A percentile compares a stretch with the other conserved stretches of the same genome.
Conservation (phyloP, 1,140 invertebrate species). For the Trachymyrmex cornetzi region DNA sequence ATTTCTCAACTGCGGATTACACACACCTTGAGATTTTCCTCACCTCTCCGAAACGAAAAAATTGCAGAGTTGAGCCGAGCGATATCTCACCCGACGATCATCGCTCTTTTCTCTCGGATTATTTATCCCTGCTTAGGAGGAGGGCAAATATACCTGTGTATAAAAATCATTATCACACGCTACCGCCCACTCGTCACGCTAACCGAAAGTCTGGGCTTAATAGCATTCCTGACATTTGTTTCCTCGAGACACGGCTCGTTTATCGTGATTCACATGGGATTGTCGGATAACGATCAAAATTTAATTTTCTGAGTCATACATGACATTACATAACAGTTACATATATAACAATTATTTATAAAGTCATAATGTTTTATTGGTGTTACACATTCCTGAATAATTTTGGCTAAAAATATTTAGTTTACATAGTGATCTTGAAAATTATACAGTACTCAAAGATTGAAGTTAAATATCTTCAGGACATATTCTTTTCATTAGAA, state of each 20-base stretch:
- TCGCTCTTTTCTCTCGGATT: neutral
- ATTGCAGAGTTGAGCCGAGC: neutral
- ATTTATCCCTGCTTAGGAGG: neutral
- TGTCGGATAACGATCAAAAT: constrained; percentile 23
- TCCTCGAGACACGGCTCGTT: neutral
- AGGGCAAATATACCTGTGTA: neutral
- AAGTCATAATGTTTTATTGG: neutral
- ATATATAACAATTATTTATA: neutral
- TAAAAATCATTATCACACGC: constrained; percentile 15
- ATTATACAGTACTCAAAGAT: neutral
- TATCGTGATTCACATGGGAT: constrained; percentile 22
- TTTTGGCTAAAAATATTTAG: neutral
- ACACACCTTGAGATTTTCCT: neutral
- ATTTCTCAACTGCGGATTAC: neutral
- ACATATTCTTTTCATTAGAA: neutral
- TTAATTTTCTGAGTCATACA: neutral
- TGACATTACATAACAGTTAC: neutral
- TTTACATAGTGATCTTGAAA: neutral
- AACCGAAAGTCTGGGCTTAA: constrained; percentile 27
- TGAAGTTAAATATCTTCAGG: neutral
- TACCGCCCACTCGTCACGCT: neutral
- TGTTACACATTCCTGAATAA: neutral
- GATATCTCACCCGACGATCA: neutral
- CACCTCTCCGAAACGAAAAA: neutral
- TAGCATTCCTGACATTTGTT: constrained; percentile 26